Base-by-base conservation (phyloP, 2,888 invertebrate species). In the Laothoe populi region DNA sequence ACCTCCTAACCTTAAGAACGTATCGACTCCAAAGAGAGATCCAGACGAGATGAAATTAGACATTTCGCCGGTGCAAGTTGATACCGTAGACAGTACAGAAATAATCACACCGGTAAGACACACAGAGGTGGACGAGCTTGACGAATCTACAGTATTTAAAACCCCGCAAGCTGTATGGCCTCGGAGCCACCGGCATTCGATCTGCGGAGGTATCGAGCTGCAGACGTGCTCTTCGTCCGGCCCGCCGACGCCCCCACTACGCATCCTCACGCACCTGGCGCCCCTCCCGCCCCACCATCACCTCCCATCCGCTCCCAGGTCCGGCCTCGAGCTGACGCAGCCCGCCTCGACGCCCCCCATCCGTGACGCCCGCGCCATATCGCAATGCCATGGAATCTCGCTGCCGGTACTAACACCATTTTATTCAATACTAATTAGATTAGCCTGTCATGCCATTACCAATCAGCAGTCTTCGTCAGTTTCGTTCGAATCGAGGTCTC, bases 331-430 rank as follows among this genome's bases (percentile, higher is more conserved):
- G 82, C 84, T 72, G 83, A 83, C 82, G 85, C 84, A 78, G 82
- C 84, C 83, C 81, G 84, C 84, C 82, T 77, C 86, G 86, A 79
- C 86, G 83, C 84, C 84, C 74, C 86, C 87, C 84, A 82, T 75
- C 86, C 88, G 87, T 79, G 90, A 88, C 84, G 88, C 81, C 81
- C 88, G 87, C 86, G 85, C 88, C 90, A 89, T 89, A 80, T 87
- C 87, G 84, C 90, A 89, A 90, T 88, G 90, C 92, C 90, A 91
- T 88, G 91, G 92, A 91, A 84, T 90, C 87, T 90, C 87, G 90
- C 90, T 91, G 84, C 93, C 93, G 94, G 94, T 94, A 94, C 92
- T 93, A 93, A 93, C 93, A 86, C 87, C 89, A 92, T 92, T 92
- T 91, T 89, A 88, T 87, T 89, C 87, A 88, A 80, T 90, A 85